A percentile compares a stretch with the other conserved stretches of the same genome.
Evolutionary conservation across 2,797 vertebrate species (phyloP).

Genomic region (Girardinus metallicus): DNA sequence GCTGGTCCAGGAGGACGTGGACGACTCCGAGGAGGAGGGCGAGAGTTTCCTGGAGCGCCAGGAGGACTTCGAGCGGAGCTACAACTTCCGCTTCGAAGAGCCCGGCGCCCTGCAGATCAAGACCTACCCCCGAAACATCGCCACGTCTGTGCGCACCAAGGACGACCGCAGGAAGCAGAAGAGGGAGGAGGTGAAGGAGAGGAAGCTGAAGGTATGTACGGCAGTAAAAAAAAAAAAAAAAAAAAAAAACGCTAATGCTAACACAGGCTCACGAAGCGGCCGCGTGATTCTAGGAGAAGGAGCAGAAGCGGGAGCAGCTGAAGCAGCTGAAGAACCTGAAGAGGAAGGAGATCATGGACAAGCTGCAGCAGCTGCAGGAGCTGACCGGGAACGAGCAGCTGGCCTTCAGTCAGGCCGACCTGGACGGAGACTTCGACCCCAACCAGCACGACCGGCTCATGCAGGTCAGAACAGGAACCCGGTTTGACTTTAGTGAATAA

Average conservation of each 20-base stretch:
- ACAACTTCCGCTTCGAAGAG: conserved; percentile 94
- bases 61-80: conserved; percentile 89
- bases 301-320: conserved; percentile 87
- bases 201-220: conserved; percentile 83
- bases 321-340: conserved; percentile 94
- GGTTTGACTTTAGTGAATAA: too few species aligned
- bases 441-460: conserved; percentile 87
- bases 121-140: conserved; percentile 87
- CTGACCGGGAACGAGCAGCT: conserved; percentile 84
- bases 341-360: conserved; percentile 86
- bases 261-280: background rate
- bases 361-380: conserved; percentile 84
- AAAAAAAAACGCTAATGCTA: too few species aligned
- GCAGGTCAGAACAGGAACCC: conserved; percentile 76
- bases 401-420: conserved; percentile 80
- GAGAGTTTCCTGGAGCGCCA: conserved; percentile 88
- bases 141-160: conserved; percentile 87
- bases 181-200: conserved; percentile 84
- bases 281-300: conserved; percentile 81
- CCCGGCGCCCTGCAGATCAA: conserved; percentile 84
- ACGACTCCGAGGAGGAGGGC: conserved; percentile 90
- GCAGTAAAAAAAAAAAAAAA: background rate
- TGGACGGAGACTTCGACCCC: conserved; percentile 89
- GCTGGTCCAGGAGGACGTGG: conserved; percentile 80
- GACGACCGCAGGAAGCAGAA: conserved; percentile 88